phyloP scores from a whole-genome alignment of 1,140 invertebrate species.

The Rhopalosiphum maidis region DNA sequence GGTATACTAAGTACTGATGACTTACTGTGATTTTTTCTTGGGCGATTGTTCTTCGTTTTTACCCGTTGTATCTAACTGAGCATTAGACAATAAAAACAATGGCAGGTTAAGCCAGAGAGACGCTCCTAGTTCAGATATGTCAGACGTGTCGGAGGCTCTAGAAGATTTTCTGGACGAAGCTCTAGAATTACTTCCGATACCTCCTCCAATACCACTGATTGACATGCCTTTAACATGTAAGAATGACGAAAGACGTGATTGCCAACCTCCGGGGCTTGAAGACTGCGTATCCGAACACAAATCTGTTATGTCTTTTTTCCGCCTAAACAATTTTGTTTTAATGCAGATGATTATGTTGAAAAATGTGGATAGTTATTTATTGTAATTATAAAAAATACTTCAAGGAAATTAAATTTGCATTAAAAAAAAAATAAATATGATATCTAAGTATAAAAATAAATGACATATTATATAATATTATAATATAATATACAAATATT shows the following conservation, averaged over 20 bases:
- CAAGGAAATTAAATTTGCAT: not conserved
- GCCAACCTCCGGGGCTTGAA: slow-evolving; percentile 81
- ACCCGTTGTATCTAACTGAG: slow-evolving; percentile 63
- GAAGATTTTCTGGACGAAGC: slow-evolving; percentile 85
- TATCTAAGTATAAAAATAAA: too few species aligned
- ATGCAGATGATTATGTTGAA: not conserved
- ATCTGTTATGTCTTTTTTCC: slow-evolving; percentile 44
- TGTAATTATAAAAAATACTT: not conserved
- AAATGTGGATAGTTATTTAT: not conserved
- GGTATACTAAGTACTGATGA: not conserved
- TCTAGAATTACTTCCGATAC: slow-evolving; percentile 71
- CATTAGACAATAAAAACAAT: slow-evolving; percentile 76
- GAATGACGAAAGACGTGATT: slow-evolving; percentile 79
- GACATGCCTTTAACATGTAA: slow-evolving; percentile 72
- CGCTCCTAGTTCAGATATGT: slow-evolving; percentile 79
- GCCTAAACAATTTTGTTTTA: slow-evolving; percentile 12
- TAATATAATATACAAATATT: too few species aligned
- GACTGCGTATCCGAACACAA: slow-evolving; percentile 73
- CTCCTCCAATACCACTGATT: slow-evolving; percentile 37
- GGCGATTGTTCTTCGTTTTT: slow-evolving; percentile 46
- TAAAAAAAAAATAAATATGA: not conserved
- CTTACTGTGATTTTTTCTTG: slow-evolving; percentile 37
- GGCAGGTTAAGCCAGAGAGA: slow-evolving; percentile 80
- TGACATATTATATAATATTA: too few species aligned
- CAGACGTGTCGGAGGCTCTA: slow-evolving; percentile 80